Base-by-base conservation (phyloP, 35 echinoderm and acorn worm genomes). In the Stichopus chloronotus region DNA sequence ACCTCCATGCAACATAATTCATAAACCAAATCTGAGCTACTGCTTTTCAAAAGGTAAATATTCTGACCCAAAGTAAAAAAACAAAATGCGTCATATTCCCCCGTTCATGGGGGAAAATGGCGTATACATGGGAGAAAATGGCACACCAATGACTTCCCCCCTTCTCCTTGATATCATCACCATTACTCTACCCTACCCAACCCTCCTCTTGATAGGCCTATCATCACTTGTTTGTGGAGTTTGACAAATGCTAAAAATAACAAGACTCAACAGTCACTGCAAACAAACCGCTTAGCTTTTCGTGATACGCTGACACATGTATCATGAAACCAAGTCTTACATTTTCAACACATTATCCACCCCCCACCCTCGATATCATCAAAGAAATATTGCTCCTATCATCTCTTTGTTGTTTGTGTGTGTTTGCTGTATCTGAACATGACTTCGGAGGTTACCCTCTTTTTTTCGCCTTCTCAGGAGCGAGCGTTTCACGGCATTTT, bases 21-120 rank as follows among this genome's bases (percentile, higher is more conserved):
- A 19, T 87, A 87, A 87, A 87, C 84, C 84, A 52, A 87, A 87
- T 55, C 84, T 87, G 84, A 87, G 84, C 84, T 87, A 87, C 84
- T 87, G 54, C 84, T 87, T 87, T 63, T 10, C 84, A 87, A 87
- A 87, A 87, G 59, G 59, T 59, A 59, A 87, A 87, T 87, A 87
- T 87, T 87, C 59, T 87, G 53, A 87, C 56, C 59, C 9, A 25
- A 87, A 87, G 54, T 87, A 87, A 58, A 87, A 87, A 58, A 87
- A 57, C 84, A 63, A 87, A 87, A 87, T 87, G 84, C 84, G 55
- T 87, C 84, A 87, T 87, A 87, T 87, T 87, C 25, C 84, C 84
- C 84, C 83, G 58, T 87, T 57, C 58, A 87, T 87, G 83, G 83
- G 83, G 83, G 52, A 57, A 87, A 87, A 56, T 87, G 58, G 79